Evolutionary conservation across 2,797 vertebrate species (phyloP).

Genomic region (Macropus fuliginosus): DNA sequence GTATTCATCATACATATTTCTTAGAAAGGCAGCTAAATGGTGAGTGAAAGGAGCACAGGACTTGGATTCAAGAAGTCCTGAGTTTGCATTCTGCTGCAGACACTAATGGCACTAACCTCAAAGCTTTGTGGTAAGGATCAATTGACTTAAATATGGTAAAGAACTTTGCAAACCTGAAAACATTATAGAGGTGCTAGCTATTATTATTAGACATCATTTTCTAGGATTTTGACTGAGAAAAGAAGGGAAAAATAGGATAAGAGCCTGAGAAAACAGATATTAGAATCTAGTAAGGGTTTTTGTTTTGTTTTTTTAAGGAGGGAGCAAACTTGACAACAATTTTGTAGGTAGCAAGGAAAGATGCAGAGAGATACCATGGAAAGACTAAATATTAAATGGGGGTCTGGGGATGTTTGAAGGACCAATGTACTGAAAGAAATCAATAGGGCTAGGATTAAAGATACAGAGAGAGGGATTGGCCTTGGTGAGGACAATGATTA

Average conservation of each 20-base stretch:
- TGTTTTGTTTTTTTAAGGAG: neutral
- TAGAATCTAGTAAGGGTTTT: neutral
- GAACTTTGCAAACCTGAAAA: neutral
- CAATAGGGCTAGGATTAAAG: neutral
- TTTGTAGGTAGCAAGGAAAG: neutral
- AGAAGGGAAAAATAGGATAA: neutral
- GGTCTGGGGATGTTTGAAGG: neutral
- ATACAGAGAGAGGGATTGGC: neutral
- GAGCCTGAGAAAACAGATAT: neutral
- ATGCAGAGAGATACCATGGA: neutral
- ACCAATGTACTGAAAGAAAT: neutral
- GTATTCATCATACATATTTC: too few relatives aligned
- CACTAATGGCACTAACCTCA: neutral
- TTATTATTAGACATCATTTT: neutral
- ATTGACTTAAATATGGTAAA: neutral
- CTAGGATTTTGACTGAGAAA: neutral
- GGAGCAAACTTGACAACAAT: neutral
- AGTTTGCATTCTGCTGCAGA: neutral
- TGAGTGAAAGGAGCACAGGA: neutral
- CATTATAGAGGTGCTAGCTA: neutral
- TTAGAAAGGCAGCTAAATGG: neutral
- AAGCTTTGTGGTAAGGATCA: neutral
- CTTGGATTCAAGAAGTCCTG: neutral
- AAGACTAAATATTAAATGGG: neutral
- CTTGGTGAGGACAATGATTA: neutral